Conservation (phyloP, 2,888 invertebrate species). For the Sericinus montela region DNA sequence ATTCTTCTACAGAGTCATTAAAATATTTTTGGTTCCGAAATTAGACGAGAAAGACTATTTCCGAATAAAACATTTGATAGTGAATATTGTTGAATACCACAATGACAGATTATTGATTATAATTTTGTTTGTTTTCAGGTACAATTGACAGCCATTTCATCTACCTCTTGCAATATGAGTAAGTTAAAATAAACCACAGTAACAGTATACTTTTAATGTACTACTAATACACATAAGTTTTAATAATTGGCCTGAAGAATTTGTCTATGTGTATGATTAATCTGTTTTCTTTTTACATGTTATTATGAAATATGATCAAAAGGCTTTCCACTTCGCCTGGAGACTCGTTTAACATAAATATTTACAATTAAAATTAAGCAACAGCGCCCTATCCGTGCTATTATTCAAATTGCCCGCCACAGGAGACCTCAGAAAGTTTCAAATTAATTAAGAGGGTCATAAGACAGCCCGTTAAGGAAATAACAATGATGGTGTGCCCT, state of each 20-base stretch:
- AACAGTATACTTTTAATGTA: no score
- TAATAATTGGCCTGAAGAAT: no score
- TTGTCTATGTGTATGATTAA: no score
- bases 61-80: no score
- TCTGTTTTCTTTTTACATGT: not conserved
- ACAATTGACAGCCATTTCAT: slow-evolving; percentile 3
- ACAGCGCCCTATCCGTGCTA: slow-evolving; percentile 69
- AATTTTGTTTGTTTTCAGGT: slow-evolving; percentile 20
- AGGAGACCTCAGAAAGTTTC: slow-evolving; percentile 78
- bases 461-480: slow-evolving; percentile 78
- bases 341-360: slow-evolving; percentile 75
- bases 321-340: slow-evolving; percentile 29
- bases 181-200: not conserved
- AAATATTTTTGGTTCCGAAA: no score
- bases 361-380: slow-evolving; percentile 78
- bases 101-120: not conserved
- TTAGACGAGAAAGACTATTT: no score
- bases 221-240: no score
- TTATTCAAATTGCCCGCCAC: slow-evolving; percentile 77
- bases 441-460: slow-evolving; percentile 79
- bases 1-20: no score
- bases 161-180: not conserved
- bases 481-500: slow-evolving; percentile 66
- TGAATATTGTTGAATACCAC: no score
- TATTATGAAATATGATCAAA: not conserved